These are phyloP conservation scores for Gallinago media DNA, from an alignment of 2,113 vertebrate genomes.

Conservation along the genomic window DNA sequence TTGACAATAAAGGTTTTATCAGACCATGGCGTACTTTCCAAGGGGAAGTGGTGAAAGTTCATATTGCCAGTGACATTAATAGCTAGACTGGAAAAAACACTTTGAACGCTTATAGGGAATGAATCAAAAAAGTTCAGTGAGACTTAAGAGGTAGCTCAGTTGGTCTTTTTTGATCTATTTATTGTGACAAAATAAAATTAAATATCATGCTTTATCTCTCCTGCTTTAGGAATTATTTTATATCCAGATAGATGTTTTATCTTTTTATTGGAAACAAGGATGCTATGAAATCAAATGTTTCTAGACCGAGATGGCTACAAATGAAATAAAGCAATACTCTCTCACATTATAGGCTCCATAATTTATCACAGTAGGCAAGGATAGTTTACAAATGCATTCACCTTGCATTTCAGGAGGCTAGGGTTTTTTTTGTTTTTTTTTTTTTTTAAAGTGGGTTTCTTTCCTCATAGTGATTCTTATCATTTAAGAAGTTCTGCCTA, in stretches of 20 bases:
- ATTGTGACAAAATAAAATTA: neutral
- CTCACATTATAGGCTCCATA: neutral
- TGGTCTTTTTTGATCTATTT: neutral
- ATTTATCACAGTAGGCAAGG: neutral
- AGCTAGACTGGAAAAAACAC: neutral
- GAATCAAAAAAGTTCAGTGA: neutral
- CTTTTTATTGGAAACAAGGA: neutral
- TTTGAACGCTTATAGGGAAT: neutral
- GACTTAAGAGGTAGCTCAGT: neutral
- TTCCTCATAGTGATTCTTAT: neutral
- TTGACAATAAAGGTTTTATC: conserved; percentile 21
- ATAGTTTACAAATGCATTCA: neutral
- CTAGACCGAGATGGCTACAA: neutral
- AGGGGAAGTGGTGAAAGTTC: neutral
- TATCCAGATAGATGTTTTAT: neutral
- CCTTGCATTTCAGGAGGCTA: neutral
- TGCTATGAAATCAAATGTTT: neutral
- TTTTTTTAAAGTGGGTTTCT: accelerated
- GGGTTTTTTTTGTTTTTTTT: no score
- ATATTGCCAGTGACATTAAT: neutral
- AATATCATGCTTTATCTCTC: neutral
- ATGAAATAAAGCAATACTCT: neutral
- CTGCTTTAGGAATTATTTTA: neutral
- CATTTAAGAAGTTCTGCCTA: neutral
- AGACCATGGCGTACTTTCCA: neutral